These are phyloP conservation scores for Malthinus seriepunctatus DNA, from an alignment of 2,888 invertebrate species.

Conservation along the genomic window DNA sequence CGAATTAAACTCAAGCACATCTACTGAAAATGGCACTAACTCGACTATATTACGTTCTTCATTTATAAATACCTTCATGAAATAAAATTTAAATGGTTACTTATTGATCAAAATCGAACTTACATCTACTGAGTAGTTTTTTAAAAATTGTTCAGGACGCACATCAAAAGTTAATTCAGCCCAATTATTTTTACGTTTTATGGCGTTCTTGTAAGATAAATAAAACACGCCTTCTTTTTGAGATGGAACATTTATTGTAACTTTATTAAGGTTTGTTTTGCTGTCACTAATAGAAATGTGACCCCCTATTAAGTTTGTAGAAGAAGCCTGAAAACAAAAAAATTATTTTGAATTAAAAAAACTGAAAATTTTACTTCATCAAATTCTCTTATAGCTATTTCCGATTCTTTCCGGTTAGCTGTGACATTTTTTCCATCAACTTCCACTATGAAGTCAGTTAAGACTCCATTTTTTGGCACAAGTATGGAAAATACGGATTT, in stretches of 20 bases:
- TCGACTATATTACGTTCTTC: no score
- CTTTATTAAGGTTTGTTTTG: slow-evolving; percentile 71
- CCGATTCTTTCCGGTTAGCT: no score
- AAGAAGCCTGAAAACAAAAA: slow-evolving; percentile 57
- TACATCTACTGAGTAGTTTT: slow-evolving; percentile 63
- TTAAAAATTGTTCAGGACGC: slow-evolving; percentile 69
- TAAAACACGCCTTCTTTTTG: slow-evolving; percentile 67
- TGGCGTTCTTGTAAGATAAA: slow-evolving; percentile 73
- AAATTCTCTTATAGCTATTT: no score
- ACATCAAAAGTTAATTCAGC: slow-evolving; percentile 70
- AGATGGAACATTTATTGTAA: slow-evolving; percentile 69
- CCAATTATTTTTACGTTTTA: slow-evolving; percentile 57
- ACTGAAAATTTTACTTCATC: no score
- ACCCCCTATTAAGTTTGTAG: slow-evolving; percentile 63
- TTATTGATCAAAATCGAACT: not conserved
- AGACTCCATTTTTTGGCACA: not conserved
- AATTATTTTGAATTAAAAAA: no score
- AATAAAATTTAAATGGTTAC: no score
- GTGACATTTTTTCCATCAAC: not conserved
- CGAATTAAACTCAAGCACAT: no score
- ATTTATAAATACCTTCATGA: no score
- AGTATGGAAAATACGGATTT: not conserved
- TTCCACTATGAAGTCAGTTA: not conserved
- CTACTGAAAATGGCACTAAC: no score
- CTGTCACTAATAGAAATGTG: slow-evolving; percentile 66